Evolutionary conservation across 2,113 vertebrate species (phyloP).

Genomic region (Oryzias celebensis): DNA sequence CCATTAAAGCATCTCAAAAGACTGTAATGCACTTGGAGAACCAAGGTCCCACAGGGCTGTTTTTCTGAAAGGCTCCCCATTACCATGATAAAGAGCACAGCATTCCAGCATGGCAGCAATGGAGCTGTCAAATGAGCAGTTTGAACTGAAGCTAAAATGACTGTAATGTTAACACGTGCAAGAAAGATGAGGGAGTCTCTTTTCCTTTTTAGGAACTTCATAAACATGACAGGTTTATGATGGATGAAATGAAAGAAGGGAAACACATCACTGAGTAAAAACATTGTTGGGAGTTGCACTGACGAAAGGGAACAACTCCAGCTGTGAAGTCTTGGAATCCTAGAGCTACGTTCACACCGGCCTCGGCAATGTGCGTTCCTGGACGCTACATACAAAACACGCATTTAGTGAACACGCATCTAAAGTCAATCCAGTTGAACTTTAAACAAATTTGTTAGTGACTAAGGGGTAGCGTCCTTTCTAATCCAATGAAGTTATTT

Average conservation of each 20-base stretch:
- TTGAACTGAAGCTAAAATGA: constrained; percentile 27
- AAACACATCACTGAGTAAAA: too few species aligned
- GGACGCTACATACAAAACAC: too few species aligned
- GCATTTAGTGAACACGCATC: too few species aligned
- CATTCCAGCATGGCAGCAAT: constrained; percentile 8
- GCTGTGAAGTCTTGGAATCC: too few species aligned
- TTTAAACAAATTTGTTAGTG: too few species aligned
- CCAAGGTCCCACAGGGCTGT: constrained; percentile 54
- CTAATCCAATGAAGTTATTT: too few species aligned
- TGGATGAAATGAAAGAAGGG: constrained; percentile 11
- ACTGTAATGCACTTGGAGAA: constrained; percentile 41
- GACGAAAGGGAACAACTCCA: too few species aligned
- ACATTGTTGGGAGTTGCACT: too few species aligned
- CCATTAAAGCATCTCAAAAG: constrained; percentile 60
- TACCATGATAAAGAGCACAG: constrained; percentile 61
- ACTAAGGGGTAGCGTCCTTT: too few species aligned
- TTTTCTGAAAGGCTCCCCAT: constrained; percentile 53
- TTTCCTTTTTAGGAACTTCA: constrained; percentile 30
- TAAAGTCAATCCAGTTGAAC: too few species aligned
- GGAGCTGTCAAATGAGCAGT: constrained; percentile 25
- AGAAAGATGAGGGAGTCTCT: background rate
- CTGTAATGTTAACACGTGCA: constrained; percentile 23
- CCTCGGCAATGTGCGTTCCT: too few species aligned
- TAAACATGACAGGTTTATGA: constrained; percentile 49
- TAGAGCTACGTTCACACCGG: too few species aligned